These are phyloP conservation scores for Oophaga sylvatica DNA, from an alignment of 2,797 vertebrate genomes.

Conservation along the genomic window DNA sequence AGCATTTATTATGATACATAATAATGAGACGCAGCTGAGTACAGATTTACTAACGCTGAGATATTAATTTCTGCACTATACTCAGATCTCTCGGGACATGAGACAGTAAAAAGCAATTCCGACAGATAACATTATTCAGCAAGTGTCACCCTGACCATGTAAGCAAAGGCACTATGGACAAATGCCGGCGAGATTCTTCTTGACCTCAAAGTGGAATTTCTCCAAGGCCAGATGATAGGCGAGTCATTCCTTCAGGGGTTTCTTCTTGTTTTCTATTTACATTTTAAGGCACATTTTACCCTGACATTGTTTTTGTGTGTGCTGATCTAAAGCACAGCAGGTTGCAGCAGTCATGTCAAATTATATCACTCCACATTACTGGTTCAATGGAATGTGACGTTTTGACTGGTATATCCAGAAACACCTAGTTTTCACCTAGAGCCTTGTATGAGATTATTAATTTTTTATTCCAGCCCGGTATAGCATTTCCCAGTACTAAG, in stretches of 20 bases:
- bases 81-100: neutral
- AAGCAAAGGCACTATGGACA: constrained; percentile 3
- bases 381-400: constrained; percentile 44
- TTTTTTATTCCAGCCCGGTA: constrained; percentile 37
- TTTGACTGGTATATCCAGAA: constrained; percentile 56
- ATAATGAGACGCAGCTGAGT: neutral
- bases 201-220: constrained; percentile 39
- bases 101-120: constrained; percentile 24
- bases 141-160: constrained; percentile 30
- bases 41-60: neutral
- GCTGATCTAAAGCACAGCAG: constrained; percentile 54
- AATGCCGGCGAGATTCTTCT: constrained; percentile 17
- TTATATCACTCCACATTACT: constrained; percentile 53
- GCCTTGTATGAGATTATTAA: constrained; percentile 42
- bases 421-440: constrained; percentile 48
- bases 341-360: constrained; percentile 54
- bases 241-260: constrained; percentile 9
- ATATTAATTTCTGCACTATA: constrained; percentile 4
- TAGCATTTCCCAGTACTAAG: constrained; percentile 11
- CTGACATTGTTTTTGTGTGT: constrained; percentile 24
- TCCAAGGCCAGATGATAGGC: constrained; percentile 31
- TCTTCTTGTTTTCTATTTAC: constrained; percentile 55
- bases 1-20: neutral
- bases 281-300: constrained; percentile 41
- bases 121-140: constrained; percentile 29